Evolutionary conservation across 2,888 invertebrate genomes (phyloP).

Genomic region (Monochamus alternatus): DNA sequence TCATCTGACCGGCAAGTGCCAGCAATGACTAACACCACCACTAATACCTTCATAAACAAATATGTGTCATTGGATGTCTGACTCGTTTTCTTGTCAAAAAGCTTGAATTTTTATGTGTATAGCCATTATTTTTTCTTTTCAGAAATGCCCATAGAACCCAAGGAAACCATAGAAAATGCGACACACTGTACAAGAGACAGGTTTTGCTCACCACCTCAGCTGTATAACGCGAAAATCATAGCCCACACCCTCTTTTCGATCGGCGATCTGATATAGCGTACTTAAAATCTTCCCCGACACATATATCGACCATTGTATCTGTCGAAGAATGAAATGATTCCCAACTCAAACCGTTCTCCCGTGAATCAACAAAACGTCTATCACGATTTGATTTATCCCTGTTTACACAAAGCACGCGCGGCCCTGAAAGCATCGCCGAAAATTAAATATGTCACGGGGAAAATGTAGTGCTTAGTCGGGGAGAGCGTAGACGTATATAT

Average conservation of each 20-base stretch:
- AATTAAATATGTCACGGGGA: slow-evolving; percentile 50
- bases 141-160: too few relatives aligned
- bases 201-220: too few relatives aligned
- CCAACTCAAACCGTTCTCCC: slow-evolving; percentile 41
- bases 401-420: slow-evolving; percentile 50
- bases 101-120: too few relatives aligned
- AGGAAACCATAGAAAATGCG: too few relatives aligned
- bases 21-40: too few relatives aligned
- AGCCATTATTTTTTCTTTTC: too few relatives aligned
- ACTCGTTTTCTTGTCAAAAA: too few relatives aligned
- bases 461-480: slow-evolving; percentile 44
- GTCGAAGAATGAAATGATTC: slow-evolving; percentile 24
- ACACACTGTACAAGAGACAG: too few relatives aligned
- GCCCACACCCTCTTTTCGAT: background rate
- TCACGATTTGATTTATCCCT: slow-evolving; percentile 54
- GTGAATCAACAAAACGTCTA: slow-evolving; percentile 53
- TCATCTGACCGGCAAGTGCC: too few relatives aligned
- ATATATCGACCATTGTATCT: slow-evolving; percentile 24
- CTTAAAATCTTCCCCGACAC: slow-evolving; percentile 19
- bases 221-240: too few relatives aligned
- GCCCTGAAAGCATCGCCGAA: slow-evolving; percentile 45
- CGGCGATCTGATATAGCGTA: slow-evolving; percentile 3
- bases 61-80: too few relatives aligned
- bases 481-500: background rate
- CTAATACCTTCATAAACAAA: too few relatives aligned